Evolutionary conservation across 2,888 invertebrate species (phyloP).

Genomic region (Latrodectus hesperus): DNA sequence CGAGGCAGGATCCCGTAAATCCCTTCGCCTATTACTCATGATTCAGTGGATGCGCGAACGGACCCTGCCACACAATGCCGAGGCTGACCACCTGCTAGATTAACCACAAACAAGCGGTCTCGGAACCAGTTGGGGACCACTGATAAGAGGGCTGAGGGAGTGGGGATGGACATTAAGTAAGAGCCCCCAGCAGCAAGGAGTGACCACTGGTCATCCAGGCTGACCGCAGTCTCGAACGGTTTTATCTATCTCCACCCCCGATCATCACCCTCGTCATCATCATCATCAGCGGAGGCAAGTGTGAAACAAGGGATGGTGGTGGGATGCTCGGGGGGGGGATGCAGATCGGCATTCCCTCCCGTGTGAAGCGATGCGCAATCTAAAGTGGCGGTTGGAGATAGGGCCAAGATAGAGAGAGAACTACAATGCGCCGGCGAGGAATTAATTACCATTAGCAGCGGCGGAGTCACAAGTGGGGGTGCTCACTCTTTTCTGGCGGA

Average conservation of each 20-base stretch:
- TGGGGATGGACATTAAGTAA: conserved; percentile 58
- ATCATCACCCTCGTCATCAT: conserved; percentile 50
- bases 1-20: conserved; percentile 16
- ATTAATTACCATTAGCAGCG: conserved; percentile 66
- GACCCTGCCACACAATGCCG: conserved; percentile 24
- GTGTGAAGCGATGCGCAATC: conserved; percentile 64
- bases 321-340: conserved; percentile 3
- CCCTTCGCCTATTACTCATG: conserved; percentile 26
- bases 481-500: conserved; percentile 59
- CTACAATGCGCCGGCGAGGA: conserved; percentile 53
- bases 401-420: conserved; percentile 34
- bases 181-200: not conserved
- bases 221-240: conserved; percentile 10
- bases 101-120: conserved; percentile 54
- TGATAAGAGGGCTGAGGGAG: conserved; percentile 26
- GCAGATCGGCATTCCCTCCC: conserved; percentile 34
- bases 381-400: conserved; percentile 61
- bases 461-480: conserved; percentile 54
- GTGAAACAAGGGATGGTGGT: conserved; percentile 24
- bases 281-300: conserved; percentile 52
- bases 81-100: conserved; percentile 61
- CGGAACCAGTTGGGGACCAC: conserved; percentile 6
- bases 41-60: conserved; percentile 4
- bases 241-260: conserved; percentile 23
- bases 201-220: conserved; percentile 47